Conservation (phyloP, 1,140 invertebrate genomes). For the Drosophila yakuba region DNA sequence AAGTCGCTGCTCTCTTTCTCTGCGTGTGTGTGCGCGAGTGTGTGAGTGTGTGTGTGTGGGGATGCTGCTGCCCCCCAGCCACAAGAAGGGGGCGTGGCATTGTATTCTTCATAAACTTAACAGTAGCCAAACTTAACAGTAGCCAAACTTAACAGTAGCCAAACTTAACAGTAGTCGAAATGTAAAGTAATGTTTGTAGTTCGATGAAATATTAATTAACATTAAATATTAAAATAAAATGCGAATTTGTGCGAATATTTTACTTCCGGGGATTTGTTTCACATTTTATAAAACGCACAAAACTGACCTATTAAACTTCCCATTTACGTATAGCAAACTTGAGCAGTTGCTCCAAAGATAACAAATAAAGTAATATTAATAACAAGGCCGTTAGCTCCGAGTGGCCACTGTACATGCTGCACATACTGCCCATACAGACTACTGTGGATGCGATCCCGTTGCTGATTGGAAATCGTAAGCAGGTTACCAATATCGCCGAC, state of each 20-base stretch:
- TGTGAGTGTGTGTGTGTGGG: neutral
- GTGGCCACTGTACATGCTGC: neutral
- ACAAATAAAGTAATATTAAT: too few species aligned
- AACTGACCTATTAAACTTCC: too few species aligned
- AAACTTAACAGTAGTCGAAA: neutral
- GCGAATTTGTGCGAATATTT: too few species aligned
- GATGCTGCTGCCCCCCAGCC: slow-evolving; percentile 12
- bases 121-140: neutral
- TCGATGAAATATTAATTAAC: too few species aligned
- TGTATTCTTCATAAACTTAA: slow-evolving; percentile 43
- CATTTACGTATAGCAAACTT: too few species aligned
- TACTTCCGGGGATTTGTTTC: too few species aligned
- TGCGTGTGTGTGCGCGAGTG: neutral
- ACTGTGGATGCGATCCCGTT: slow-evolving; percentile 6
- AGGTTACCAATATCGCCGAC: slow-evolving; percentile 12
- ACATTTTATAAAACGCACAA: too few species aligned
- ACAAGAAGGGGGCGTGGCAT: slow-evolving; percentile 31
- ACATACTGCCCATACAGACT: neutral
- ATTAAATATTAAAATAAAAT: too few species aligned
- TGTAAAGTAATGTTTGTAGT: neutral
- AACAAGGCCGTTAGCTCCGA: neutral
- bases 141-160: slow-evolving; percentile 32
- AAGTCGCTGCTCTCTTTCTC: slow-evolving; percentile 8
- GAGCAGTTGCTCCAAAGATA: too few species aligned
- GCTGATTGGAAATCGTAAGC: slow-evolving; percentile 20